Base-by-base conservation (phyloP, 2,888 invertebrate species). In the Hirtodrosophila trivittata region DNA sequence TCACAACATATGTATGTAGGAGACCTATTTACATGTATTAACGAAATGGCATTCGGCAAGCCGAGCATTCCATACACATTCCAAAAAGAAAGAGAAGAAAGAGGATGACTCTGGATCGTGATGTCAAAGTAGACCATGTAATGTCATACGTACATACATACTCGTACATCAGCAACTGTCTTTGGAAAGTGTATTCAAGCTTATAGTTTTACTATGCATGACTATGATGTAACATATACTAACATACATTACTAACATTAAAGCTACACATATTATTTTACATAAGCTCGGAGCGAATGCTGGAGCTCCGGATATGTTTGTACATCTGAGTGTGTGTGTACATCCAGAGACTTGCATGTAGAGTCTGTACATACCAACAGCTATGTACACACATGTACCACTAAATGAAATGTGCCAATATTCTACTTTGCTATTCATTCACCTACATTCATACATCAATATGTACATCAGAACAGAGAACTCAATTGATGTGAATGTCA, bases 351-450 rank as follows among this genome's bases (percentile, higher is more conserved):
- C n/a, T n/a, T n/a, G n/a, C n/a, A n/a, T n/a, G n/a, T n/a, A n/a
- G n/a, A n/a, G n/a, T n/a, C n/a, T n/a, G n/a, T n/a, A n/a, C n/a
- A n/a, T n/a, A n/a, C n/a, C n/a, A n/a, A n/a, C n/a, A n/a, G n/a
- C n/a, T n/a, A n/a, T n/a, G 33, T 16, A 42, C 37, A 9, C 35
- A 28, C 54, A 49, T 21, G 18, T 5, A 21, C 18, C 18, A 21
- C 18, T 45, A 35, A 33, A 45, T 14, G 35, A 33, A 57, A 43
- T 59, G 69, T 69, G 70, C 69, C 69, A 69, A 69, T 45, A 41
- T 37, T 47, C 39, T 56, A 62, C 35, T 51, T 55, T 57, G 47
- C 59, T 32, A 50, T 63, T 39, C 37, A 37, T 46, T 30, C 33
- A 52, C n/a, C 21, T 46, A 42, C 10, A n/a, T 12, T n/a, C 5